These are phyloP conservation scores for Drosophila pseudotalamancana DNA, from an alignment of 2,888 invertebrate species.

Conservation along the genomic window DNA sequence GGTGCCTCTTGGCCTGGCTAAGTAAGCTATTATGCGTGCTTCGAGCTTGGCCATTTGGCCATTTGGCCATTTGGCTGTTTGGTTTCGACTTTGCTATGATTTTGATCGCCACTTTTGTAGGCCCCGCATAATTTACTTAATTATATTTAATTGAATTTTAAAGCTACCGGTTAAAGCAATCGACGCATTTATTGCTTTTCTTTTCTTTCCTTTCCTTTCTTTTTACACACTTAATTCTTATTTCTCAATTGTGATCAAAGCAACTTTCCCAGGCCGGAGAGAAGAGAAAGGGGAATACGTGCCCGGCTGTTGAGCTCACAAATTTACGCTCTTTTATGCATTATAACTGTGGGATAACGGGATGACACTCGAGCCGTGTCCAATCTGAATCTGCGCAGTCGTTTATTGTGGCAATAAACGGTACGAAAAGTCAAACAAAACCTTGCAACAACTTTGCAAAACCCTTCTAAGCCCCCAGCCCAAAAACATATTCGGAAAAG, in stretches of 20 bases:
- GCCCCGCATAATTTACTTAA: conserved; percentile 79
- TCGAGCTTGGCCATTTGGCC: conserved; percentile 24
- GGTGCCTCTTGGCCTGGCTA: conserved; percentile 48
- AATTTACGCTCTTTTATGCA: conserved; percentile 63
- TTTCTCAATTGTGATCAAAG: conserved; percentile 21
- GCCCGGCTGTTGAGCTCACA: conserved; percentile 51
- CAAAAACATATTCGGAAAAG: too few species aligned
- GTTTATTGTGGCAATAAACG: conserved; percentile 64
- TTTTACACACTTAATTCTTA: neutral
- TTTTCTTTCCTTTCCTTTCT: neutral
- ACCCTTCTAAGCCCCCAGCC: conserved; percentile 38
- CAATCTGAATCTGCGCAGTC: conserved; percentile 57
- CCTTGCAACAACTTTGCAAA: conserved; percentile 2
- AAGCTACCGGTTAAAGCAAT: conserved; percentile 74
- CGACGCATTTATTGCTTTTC: conserved; percentile 11
- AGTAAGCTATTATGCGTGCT: conserved; percentile 80
- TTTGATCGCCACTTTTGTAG: conserved; percentile 58
- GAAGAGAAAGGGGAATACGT: conserved; percentile 56
- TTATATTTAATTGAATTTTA: conserved; percentile 79
- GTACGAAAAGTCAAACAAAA: conserved; percentile 49
- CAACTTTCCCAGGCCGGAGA: conserved; percentile 52
- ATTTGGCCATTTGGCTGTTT: conserved; percentile 12
- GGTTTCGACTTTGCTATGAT: conserved; percentile 44
- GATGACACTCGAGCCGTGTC: conserved; percentile 66
- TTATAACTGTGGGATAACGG: conserved; percentile 38